These are phyloP conservation scores for Ruditapes philippinarum DNA, from an alignment of 1,140 invertebrate genomes.

Conservation along the genomic window DNA sequence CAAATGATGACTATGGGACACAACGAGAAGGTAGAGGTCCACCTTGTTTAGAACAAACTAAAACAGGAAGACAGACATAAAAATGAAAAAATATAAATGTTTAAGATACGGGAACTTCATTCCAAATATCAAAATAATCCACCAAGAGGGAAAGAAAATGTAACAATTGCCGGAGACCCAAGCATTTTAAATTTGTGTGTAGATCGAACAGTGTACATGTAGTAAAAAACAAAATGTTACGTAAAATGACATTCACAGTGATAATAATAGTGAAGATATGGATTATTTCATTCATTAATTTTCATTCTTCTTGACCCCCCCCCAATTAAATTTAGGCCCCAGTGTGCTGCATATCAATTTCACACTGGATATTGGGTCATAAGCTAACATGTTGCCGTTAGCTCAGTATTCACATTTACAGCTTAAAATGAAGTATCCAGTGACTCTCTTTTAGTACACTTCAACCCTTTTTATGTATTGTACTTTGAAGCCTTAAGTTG, in stretches of 20 bases:
- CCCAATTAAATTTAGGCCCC: neutral
- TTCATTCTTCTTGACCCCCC: neutral
- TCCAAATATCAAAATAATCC: neutral
- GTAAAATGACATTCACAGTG: neutral
- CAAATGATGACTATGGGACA: constrained; percentile 51
- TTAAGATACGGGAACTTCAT: neutral
- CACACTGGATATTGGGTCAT: constrained; percentile 18
- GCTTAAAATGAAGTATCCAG: neutral
- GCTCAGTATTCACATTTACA: neutral
- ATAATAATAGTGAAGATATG: neutral
- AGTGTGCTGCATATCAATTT: neutral
- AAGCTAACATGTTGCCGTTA: neutral
- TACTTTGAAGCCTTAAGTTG: neutral
- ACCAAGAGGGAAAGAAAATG: no score
- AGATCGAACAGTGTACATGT: no score
- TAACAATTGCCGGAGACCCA: no score
- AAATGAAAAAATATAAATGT: neutral
- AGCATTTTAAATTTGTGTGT: no score
- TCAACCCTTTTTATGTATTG: neutral
- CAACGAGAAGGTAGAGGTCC: neutral
- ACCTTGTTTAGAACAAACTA: neutral
- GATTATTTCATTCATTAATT: constrained; percentile 1
- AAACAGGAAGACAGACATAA: neutral
- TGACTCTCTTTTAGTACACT: neutral
- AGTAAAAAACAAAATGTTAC: no score